Evolutionary conservation across 1,140 invertebrate genomes (phyloP).

Genomic region (Leptinotarsa defecta): DNA sequence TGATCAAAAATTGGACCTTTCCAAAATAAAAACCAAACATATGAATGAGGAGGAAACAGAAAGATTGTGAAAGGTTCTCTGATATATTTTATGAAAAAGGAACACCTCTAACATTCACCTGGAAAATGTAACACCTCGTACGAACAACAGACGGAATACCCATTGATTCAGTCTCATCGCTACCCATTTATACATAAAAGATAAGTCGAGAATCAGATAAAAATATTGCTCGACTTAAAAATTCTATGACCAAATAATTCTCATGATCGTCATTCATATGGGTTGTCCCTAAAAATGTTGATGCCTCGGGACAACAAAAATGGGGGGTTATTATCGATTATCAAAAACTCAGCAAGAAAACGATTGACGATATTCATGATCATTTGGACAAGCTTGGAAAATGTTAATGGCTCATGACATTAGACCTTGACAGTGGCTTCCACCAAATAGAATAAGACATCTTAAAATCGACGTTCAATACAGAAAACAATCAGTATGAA

Average conservation of each 20-base stretch:
- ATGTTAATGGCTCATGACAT: conserved; percentile 24
- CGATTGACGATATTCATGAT: neutral
- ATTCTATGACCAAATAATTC: too few species aligned
- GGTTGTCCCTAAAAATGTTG: too few species aligned
- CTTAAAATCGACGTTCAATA: too few species aligned
- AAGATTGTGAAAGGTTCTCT: neutral
- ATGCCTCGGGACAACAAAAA: conserved; percentile 9
- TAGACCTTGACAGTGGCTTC: conserved; percentile 57
- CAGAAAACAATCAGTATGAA: conserved; percentile 35
- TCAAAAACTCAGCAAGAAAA: neutral
- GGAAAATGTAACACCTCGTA: too few species aligned
- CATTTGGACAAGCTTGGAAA: neutral
- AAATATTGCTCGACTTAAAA: too few species aligned
- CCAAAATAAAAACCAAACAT: neutral
- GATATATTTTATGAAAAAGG: neutral
- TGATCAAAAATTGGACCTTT: neutral
- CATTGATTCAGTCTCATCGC: too few species aligned
- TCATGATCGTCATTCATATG: too few species aligned
- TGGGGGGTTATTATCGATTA: neutral
- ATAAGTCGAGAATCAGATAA: too few species aligned
- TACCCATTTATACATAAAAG: too few species aligned
- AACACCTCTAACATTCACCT: neutral
- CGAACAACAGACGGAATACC: too few species aligned
- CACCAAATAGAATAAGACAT: too few species aligned
- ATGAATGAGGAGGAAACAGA: neutral